Conservation (phyloP, 2,797 vertebrate species). For the Acanthopagrus latus region DNA sequence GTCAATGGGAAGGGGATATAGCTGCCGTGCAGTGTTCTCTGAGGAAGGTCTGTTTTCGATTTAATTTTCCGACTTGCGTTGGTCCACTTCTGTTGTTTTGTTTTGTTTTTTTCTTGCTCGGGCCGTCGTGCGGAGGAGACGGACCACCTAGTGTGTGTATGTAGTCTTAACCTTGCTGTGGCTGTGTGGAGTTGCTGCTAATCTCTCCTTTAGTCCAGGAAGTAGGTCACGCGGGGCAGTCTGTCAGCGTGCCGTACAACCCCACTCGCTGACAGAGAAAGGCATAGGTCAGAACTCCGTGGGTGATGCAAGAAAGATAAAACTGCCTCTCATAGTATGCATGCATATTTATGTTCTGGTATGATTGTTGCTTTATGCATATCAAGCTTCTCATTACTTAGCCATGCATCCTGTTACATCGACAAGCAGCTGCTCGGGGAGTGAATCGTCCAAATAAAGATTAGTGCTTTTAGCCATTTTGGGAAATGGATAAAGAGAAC, state of each 20-base stretch:
- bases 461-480: conserved; percentile 40
- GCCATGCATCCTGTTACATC: conserved; percentile 19
- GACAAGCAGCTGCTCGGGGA: conserved; percentile 36
- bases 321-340: conserved; percentile 7
- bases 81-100: background rate
- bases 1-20: conserved; percentile 65
- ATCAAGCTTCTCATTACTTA: conserved; percentile 37
- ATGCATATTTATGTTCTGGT: conserved; percentile 33
- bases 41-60: conserved; percentile 16
- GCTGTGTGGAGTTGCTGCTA: conserved; percentile 71
- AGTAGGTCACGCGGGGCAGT: conserved; percentile 85
- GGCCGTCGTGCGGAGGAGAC: conserved; percentile 6
- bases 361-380: conserved; percentile 44
- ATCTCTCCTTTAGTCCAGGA: conserved; percentile 84
- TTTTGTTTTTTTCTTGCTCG: background rate
- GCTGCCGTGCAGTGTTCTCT: conserved; percentile 35
- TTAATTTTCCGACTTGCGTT: conserved; percentile 4
- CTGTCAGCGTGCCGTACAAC: conserved; percentile 54
- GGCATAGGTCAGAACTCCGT: conserved; percentile 63
- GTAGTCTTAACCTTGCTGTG: conserved; percentile 66
- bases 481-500: conserved; percentile 31
- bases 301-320: conserved; percentile 38
- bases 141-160: conserved; percentile 34
- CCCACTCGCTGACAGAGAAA: conserved; percentile 50
- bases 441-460: conserved; percentile 36